phyloP scores from a whole-genome alignment of 2,113 vertebrate species.

The Empidonax alnorum region DNA sequence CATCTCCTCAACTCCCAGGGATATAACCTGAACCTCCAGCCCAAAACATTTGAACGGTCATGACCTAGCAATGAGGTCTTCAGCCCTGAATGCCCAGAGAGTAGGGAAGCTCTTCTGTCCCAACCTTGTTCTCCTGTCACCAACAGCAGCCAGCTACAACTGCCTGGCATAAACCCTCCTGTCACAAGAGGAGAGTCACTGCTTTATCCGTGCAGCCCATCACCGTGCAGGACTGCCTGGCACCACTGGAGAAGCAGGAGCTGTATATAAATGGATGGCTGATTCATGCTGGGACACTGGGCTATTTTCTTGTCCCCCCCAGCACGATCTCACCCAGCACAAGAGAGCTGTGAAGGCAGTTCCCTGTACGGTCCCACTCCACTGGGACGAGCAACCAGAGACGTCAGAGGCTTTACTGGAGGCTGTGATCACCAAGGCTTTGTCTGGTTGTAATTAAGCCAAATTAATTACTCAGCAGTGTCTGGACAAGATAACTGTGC shows the following conservation, averaged over 20 bases:
- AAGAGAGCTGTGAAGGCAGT: not conserved
- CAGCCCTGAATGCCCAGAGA: not conserved
- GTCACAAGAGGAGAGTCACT: not conserved
- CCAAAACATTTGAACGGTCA: not conserved
- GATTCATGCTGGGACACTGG: conserved; percentile 54
- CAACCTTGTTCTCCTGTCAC: not conserved
- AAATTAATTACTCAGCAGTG: not conserved
- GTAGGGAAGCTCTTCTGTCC: not conserved
- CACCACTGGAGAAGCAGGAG: conserved; percentile 16
- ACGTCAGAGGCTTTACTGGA: not conserved
- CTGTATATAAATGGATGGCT: not conserved
- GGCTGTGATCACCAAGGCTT: not conserved
- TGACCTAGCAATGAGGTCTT: not conserved
- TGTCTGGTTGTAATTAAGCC: not conserved
- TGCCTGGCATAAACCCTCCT: not conserved
- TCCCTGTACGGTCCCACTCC: not conserved
- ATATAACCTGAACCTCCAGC: not conserved
- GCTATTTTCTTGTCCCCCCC: not conserved
- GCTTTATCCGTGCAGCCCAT: conserved; percentile 17
- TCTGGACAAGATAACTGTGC: not conserved
- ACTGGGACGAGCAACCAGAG: not conserved
- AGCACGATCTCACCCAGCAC: not conserved
- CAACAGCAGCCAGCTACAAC: not conserved
- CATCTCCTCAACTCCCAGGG: not conserved
- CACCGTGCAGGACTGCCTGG: conserved; percentile 41